A percentile compares a stretch with the other conserved stretches of the same genome.
These are phyloP conservation scores for Paelopatides confundens DNA, from an alignment of 53 echinoderm and acorn worm genomes.

Conservation along the genomic window DNA sequence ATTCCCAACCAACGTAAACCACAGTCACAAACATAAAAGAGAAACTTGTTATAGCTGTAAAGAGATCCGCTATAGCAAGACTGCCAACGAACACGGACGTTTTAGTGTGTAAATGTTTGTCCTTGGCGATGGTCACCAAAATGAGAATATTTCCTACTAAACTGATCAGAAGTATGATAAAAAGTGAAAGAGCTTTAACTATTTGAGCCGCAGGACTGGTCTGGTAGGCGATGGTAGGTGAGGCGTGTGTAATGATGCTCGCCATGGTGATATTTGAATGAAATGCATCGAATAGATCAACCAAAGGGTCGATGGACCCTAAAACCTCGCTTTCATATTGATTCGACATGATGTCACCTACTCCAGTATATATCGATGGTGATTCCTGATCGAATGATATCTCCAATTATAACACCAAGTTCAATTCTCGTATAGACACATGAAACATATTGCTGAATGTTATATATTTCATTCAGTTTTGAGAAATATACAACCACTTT, in stretches of 20 bases:
- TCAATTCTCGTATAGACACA: too few relatives aligned
- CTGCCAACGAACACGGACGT: conserved; percentile 84
- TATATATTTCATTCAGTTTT: not conserved
- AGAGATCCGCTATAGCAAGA: conserved; percentile 79
- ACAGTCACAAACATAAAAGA: conserved; percentile 70
- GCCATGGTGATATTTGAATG: not conserved
- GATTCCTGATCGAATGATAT: too few relatives aligned
- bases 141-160: conserved; percentile 75
- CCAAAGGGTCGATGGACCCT: not conserved
- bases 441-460: too few relatives aligned
- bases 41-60: conserved; percentile 64
- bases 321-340: not conserved
- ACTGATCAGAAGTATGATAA: conserved; percentile 24
- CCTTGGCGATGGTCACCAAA: conserved; percentile 59
- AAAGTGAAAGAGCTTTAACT: not conserved
- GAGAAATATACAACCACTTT: not conserved
- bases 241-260: not conserved
- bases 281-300: not conserved
- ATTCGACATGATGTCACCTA: not conserved
- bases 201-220: conserved; percentile 1
- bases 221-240: not conserved
- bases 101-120: conserved; percentile 69
- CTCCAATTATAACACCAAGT: too few relatives aligned
- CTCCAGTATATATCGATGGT: too few relatives aligned
- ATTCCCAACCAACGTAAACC: conserved; percentile 70